Base-by-base conservation (phyloP, 2,888 invertebrate genomes). In the Dione juno region DNA sequence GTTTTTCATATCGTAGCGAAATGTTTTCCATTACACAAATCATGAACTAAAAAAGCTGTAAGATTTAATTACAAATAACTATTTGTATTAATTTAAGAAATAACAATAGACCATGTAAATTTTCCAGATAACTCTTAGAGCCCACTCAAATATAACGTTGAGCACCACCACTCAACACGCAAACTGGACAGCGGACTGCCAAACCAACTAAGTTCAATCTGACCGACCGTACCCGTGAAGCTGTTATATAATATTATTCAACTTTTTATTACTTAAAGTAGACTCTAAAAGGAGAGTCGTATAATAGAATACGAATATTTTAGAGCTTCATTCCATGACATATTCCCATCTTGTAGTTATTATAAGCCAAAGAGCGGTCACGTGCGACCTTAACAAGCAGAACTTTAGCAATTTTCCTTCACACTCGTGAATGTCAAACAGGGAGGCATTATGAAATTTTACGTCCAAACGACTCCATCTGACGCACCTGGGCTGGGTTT, bases 381-480 rank as follows among this genome's bases (percentile, higher is more conserved):
- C 88, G 88, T 84, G 75, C 83, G 73, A 74, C 77, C 77, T 80
- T 88, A 87, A 88, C 85, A 84, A 84, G 54, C 84, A 79, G 75
- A 88, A 88, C 82, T 88, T 88, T 81, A 73, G 77, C 79, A 77
- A 81, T 79, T 77, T 76, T 77, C 71, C 77, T 77, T 75, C 76
- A 75, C 75, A 79, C 77, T 77, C 75, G 71, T 79, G 78, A 79
- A 80, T 81, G 77, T 81, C 75, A 76, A 76, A 72, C 73, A 70
- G 68, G 70, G 71, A 59, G 59, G 71, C 59, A 67, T 74, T 71
- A 75, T 71, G 72, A 74, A 73, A 73, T 70, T 75, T 72, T 66
- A 70, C 66, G 54, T 70, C 53, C 66, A 70, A 73, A 69, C 71
- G 71, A 74, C 74, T 72, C 63, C 52, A 76, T 68, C 63, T 68